Conservation (phyloP, 2,113 vertebrate species). For the Epinephelus fuscoguttatus region DNA sequence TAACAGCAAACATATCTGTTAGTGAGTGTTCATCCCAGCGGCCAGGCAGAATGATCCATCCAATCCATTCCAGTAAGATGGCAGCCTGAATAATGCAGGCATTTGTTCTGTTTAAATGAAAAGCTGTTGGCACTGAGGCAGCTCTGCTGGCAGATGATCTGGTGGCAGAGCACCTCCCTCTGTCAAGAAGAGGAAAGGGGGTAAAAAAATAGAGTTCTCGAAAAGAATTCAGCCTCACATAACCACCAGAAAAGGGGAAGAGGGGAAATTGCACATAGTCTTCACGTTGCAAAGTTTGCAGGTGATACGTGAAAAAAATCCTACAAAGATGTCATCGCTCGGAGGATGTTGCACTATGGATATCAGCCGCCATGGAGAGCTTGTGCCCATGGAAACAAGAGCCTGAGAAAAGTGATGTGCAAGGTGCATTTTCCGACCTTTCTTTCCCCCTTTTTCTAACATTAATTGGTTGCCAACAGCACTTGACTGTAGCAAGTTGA, state of each 20-base stretch:
- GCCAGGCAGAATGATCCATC: conserved; percentile 55
- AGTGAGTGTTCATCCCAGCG: conserved; percentile 52
- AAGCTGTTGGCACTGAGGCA: conserved; percentile 69
- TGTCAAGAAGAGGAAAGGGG: conserved; percentile 43
- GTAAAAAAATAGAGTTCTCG: conserved; percentile 35
- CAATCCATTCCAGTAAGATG: conserved; percentile 59
- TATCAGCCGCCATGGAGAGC: conserved; percentile 39
- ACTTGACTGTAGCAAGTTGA: conserved; percentile 82
- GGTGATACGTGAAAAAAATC: conserved; percentile 40
- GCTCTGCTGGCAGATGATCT: conserved; percentile 73
- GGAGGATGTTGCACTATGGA: conserved; percentile 35
- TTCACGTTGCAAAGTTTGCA: conserved; percentile 29
- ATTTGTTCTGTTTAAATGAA: conserved; percentile 77
- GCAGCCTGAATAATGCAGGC: conserved; percentile 76
- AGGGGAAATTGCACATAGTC: conserved; percentile 52
- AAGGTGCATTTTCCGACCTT: conserved; percentile 67
- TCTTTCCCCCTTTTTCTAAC: conserved; percentile 54
- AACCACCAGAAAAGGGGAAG: conserved; percentile 22
- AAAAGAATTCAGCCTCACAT: conserved; percentile 53
- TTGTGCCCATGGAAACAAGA: conserved; percentile 69
- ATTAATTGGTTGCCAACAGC: conserved; percentile 80
- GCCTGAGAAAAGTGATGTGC: conserved; percentile 69
- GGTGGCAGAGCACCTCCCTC: conserved; percentile 66
- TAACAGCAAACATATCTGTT: conserved; percentile 66
- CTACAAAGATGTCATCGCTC: conserved; percentile 62